Conservation (phyloP, 64 coral and sea anemone species). For the Trachythela sp. region DNA sequence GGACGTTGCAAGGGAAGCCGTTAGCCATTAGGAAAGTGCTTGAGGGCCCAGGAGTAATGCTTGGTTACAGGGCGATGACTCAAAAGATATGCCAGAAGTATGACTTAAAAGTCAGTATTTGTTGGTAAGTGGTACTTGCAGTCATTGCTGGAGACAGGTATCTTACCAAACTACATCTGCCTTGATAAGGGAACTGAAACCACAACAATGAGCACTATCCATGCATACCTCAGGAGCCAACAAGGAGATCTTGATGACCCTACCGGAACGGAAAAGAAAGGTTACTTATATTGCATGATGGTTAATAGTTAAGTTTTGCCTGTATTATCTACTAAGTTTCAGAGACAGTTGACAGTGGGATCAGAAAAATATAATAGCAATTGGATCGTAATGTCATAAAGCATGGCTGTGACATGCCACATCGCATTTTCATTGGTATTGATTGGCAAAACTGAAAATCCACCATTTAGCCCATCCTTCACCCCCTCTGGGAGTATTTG, state of each 20-base stretch:
- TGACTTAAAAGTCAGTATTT: not conserved
- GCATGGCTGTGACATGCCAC: too few species aligned
- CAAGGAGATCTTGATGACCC: slow-evolving; percentile 7
- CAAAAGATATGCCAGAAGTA: not conserved
- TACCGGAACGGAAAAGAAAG: not conserved
- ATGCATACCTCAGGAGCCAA: slow-evolving; percentile 11
- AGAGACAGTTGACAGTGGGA: not conserved
- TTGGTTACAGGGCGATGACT: not conserved
- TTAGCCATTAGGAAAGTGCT: not conserved
- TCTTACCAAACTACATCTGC: not conserved
- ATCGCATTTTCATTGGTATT: too few species aligned
- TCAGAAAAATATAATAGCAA: not conserved
- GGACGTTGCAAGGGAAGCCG: not conserved
- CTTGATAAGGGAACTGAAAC: not conserved
- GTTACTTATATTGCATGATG: slow-evolving; percentile 6
- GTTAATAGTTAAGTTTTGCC: slow-evolving; percentile 27
- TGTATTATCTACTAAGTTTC: not conserved
- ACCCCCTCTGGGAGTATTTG: too few species aligned
- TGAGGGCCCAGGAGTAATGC: not conserved
- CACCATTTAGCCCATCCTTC: too few species aligned
- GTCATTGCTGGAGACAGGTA: not conserved
- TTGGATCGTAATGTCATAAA: too few species aligned
- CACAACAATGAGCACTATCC: not conserved
- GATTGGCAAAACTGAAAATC: too few species aligned
- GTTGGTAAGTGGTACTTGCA: not conserved